Evolutionary conservation across 2,113 vertebrate species (phyloP), one percentile per base, ranked within the genome.

Genomic region (Eptatretus burgeri): DNA sequence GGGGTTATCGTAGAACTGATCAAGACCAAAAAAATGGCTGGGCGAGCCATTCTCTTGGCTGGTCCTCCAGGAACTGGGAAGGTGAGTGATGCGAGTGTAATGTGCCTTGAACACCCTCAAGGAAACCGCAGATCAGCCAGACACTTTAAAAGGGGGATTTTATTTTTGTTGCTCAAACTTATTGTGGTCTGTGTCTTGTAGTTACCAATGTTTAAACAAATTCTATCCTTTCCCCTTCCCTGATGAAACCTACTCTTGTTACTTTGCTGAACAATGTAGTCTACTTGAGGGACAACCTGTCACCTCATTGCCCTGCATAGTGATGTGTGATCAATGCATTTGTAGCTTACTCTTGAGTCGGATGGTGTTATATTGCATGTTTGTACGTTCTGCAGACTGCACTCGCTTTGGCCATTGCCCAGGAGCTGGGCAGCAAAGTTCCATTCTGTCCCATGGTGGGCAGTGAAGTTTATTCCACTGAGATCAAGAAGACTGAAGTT

Each of bases 361-460:
- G 1, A 5, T 1, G 1, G 2, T 10, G 1, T 64, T 64, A 8
- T 66, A 12, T 50, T 65, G 67, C 10, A 51, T 11, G 4, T 9
- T 49, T 63, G 18, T 52, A 11, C 50, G 13, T 64, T 66, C 68
- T 62, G 5, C 67, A 96, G 91, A 96, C 91, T 19, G 91, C 91
- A 65, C 74, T 98, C 4, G 89, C 91, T 49, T 71, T 98, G 69
- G 91, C 89, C 51, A 79, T 94, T 72, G 89, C 91, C 62, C 91
- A 98, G 70, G 91, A 98, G 64, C 71, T 98, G 71, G 91, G 91
- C 41, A 98, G 83, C 71, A 98, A 98, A 70, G 87, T 98, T 63
- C 91, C 89, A 1, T 98, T 98, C 72, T 96, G 91, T 68, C 91
- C 89, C 1, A 98, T 98, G 87, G 87, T 98, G 64, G 91, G 91